A percentile compares a stretch with the other conserved stretches of the same genome.
These are phyloP conservation scores for Drosophila kepulauana DNA, from an alignment of 1,140 invertebrate species.

Conservation along the genomic window DNA sequence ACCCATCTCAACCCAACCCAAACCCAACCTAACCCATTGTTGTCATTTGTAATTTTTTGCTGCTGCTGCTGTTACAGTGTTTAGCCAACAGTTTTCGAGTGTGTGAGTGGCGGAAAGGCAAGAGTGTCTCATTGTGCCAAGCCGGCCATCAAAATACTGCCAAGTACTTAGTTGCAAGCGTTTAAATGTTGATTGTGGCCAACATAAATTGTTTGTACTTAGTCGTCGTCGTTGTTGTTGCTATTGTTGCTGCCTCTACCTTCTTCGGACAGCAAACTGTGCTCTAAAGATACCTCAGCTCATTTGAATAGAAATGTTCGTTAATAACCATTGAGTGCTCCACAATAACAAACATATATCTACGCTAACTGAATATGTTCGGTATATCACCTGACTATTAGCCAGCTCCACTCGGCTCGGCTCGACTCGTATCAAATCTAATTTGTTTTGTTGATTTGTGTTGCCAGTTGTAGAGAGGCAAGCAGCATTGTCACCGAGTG, in stretches of 20 bases:
- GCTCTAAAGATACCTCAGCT: neutral
- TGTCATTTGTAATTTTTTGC: constrained; percentile 66
- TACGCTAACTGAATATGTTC: too few relatives aligned
- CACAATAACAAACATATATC: neutral
- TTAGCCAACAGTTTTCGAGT: constrained; percentile 60
- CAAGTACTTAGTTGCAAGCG: constrained; percentile 74
- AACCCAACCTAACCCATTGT: constrained; percentile 29
- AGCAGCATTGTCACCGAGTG: neutral
- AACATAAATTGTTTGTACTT: constrained; percentile 40
- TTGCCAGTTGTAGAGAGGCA: constrained; percentile 4
- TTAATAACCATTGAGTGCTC: constrained; percentile 18
- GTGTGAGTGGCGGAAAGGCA: constrained; percentile 67
- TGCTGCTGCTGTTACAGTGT: constrained; percentile 43
- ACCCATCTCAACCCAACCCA: neutral
- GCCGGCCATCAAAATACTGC: constrained; percentile 66
- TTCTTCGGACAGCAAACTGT: neutral
- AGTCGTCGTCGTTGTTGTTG: neutral
- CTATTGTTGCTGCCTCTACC: too few relatives aligned
- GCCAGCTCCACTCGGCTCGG: neutral
- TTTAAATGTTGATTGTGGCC: constrained; percentile 71
- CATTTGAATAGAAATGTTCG: constrained; percentile 25
- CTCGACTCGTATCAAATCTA: constrained; percentile 5
- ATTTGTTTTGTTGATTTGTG: constrained; percentile 30
- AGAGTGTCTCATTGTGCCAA: constrained; percentile 73
- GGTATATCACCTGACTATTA: constrained; percentile 7